A percentile compares a stretch with the other conserved stretches of the same genome.
Conservation (phyloP, 23 tunicate species). For the Styela plicata region DNA sequence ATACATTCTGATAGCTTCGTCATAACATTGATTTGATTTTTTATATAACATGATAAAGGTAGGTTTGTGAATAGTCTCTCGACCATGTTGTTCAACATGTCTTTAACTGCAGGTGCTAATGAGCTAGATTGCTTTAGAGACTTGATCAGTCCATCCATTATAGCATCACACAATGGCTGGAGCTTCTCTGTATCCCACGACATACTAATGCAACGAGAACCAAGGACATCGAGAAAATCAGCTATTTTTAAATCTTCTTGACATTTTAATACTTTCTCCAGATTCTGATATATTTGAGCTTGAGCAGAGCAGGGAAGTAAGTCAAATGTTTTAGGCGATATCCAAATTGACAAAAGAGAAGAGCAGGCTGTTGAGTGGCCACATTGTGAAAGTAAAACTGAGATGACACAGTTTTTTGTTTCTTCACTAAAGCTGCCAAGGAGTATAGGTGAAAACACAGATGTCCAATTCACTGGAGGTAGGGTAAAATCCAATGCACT, state of each 20-base stretch:
- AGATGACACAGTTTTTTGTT: slow-evolving; percentile 17
- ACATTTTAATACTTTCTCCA: not conserved
- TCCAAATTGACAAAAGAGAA: slow-evolving; percentile 27
- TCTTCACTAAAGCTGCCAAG: slow-evolving; percentile 3
- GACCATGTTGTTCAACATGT: not conserved
- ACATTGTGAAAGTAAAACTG: slow-evolving; percentile 27
- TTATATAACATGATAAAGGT: not conserved
- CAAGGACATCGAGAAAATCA: not conserved
- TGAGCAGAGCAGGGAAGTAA: slow-evolving; percentile 11
- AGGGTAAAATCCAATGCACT: not conserved
- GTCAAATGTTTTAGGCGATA: slow-evolving; percentile 16
- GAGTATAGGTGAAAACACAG: not conserved
- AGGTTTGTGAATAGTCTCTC: not conserved
- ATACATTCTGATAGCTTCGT: not conserved
- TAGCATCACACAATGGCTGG: not conserved
- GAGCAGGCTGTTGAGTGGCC: slow-evolving; percentile 31
- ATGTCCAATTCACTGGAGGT: slow-evolving; percentile 69
- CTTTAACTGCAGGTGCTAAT: not conserved
- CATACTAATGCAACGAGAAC: not conserved
- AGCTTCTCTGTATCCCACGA: not conserved
- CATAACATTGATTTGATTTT: not conserved
- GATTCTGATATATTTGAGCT: not conserved
- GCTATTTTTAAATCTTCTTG: not conserved
- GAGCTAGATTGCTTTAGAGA: not conserved
- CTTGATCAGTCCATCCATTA: not conserved